Percentiles rank a stretch among this genome's conserved stretches.
Evolutionary conservation across 2,113 vertebrate genomes (phyloP).

Genomic region (Mesitornis unicolor): DNA sequence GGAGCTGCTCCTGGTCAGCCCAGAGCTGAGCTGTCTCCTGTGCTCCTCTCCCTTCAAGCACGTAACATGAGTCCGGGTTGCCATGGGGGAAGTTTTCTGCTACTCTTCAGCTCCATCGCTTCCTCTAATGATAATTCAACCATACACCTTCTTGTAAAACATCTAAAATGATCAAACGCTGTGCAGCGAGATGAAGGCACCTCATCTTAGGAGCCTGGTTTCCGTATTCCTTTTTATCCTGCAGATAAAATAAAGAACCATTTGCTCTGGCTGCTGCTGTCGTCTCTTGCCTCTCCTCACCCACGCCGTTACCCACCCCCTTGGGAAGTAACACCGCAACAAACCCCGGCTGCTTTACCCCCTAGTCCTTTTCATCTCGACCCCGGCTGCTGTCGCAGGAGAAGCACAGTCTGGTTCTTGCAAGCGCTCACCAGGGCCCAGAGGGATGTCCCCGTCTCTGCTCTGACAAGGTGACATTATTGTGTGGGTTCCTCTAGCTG

Average conservation of each 20-base stretch:
- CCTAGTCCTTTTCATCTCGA: background rate
- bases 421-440: accelerated
- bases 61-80: background rate
- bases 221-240: slow-evolving; percentile 67
- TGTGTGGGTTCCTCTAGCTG: background rate
- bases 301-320: background rate
- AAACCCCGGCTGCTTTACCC: background rate
- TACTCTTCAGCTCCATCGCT: slow-evolving; percentile 30
- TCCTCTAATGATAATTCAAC: slow-evolving; percentile 64
- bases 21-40: background rate
- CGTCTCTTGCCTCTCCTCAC: background rate
- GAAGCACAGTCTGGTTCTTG: background rate
- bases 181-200: slow-evolving; percentile 55
- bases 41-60: background rate
- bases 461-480: background rate
- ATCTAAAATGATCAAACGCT: slow-evolving; percentile 59
- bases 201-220: slow-evolving; percentile 39
- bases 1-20: background rate
- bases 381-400: background rate
- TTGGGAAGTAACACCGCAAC: background rate
- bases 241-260: slow-evolving; percentile 62
- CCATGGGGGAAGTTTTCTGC: slow-evolving; percentile 27
- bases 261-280: slow-evolving; percentile 28
- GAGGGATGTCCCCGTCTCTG: background rate
- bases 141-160: slow-evolving; percentile 59